Base-by-base conservation (phyloP, 2,888 invertebrate species). In the Microdon myrmicae region DNA sequence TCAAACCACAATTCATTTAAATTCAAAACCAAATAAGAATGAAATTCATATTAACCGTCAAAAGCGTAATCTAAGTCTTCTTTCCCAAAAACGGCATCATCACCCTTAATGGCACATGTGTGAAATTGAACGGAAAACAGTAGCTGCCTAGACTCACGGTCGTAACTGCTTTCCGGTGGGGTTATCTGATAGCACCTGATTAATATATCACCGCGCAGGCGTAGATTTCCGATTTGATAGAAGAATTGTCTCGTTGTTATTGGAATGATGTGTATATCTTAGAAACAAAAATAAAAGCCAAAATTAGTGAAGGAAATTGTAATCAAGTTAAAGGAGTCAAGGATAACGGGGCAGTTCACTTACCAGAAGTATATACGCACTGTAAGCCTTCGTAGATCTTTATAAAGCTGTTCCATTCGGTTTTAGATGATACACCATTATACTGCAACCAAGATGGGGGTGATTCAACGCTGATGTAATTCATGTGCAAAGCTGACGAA, bases 51-150 rank as follows among this genome's bases (percentile, higher is more conserved):
- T 79, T 82, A 82, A 91, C 91, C 91, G 76, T 87, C 87, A 73
- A 88, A 88, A 59, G 92, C 92, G 72, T 88, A 85, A 81, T 96
- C 95, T 69, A 96, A 85, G 76, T 95, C 94, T 73, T 89, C 88
- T 75, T 92, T 88, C 58, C 89, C 88, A 82, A 94, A 93, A 72
- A 89, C 87, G 47, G 95, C 85, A 60, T 90, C 89, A 80, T 90
- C 88, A 77, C 92, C 90, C 34, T 90, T 86, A 68, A 95, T 89
- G 44, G 94, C 94, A 82, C 95, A 95, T 3, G 96, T 95, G 83
- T 96, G 95, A 83, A 96, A 94, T 86, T 96, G 92, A 77, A 90
- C 89, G 38, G 90, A 87, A 82, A 92, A 93, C 70, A 93, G 86
- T n/a, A 90, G 85, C 71, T 88, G 88, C 28, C 85, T 54, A 48